Evolutionary conservation across 2,113 vertebrate genomes (phyloP).

Genomic region (Amazona guildingii): DNA sequence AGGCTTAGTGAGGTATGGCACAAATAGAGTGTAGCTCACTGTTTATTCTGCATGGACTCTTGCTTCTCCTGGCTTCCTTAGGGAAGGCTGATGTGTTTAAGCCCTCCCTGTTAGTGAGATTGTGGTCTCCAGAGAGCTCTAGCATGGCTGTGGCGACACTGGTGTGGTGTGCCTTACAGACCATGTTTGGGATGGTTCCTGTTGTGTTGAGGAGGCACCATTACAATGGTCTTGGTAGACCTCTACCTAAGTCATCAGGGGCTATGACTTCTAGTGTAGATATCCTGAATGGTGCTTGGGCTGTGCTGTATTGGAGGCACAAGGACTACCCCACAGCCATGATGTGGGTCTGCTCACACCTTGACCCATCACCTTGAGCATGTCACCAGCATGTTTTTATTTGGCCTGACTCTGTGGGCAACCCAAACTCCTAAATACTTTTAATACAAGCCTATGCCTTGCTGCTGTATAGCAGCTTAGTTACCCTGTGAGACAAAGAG

Average conservation of each 20-base stretch:
- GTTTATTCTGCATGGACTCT: neutral
- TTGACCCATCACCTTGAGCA: neutral
- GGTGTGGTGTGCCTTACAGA: neutral
- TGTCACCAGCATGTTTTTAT: neutral
- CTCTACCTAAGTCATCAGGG: neutral
- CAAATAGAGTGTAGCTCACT: neutral
- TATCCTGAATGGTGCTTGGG: neutral
- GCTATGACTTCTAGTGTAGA: fast-evolving
- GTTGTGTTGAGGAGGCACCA: neutral
- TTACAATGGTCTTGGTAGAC: neutral
- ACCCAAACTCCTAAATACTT: neutral
- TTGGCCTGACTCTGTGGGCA: neutral
- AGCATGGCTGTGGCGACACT: neutral
- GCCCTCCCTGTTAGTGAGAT: neutral
- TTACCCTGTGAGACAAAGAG: neutral
- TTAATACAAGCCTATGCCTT: neutral
- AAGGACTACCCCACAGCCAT: neutral
- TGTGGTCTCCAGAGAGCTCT: neutral
- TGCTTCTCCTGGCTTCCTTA: neutral
- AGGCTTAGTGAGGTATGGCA: neutral
- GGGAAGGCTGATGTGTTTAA: neutral
- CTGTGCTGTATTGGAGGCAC: neutral
- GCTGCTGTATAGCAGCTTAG: neutral
- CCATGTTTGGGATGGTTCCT: neutral
- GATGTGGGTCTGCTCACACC: neutral